A percentile compares a stretch with the other conserved stretches of the same genome.
These are phyloP conservation scores for Danio albolineatus DNA, from an alignment of 2,797 vertebrate genomes.

Conservation along the genomic window DNA sequence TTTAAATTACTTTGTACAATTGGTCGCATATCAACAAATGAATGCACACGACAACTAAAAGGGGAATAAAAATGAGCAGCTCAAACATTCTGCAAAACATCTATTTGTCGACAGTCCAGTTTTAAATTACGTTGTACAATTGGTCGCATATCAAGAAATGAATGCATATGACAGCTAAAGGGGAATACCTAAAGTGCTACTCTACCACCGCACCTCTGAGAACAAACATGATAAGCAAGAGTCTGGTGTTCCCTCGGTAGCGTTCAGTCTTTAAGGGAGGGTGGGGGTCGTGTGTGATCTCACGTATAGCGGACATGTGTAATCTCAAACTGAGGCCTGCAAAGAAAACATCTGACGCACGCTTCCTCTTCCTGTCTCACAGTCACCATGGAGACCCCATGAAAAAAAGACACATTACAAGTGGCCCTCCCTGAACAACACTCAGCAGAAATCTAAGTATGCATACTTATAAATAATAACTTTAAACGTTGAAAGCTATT, in stretches of 20 bases:
- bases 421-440: not conserved
- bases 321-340: conserved; percentile 46
- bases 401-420: conserved; percentile 10
- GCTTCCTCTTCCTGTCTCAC: conserved; percentile 62
- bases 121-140: too few species aligned
- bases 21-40: too few species aligned
- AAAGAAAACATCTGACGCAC: conserved; percentile 58
- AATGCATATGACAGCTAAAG: not conserved
- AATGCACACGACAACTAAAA: not conserved
- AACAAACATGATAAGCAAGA: not conserved
- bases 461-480: not conserved
- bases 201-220: not conserved
- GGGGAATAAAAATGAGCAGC: not conserved
- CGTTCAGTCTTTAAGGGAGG: not conserved
- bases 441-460: not conserved
- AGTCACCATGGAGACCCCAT: conserved; percentile 46
- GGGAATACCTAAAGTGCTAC: not conserved
- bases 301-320: conserved; percentile 30
- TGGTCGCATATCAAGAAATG: too few species aligned
- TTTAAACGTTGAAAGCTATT: too few species aligned
- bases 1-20: too few species aligned
- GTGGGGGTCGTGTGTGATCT: not conserved
- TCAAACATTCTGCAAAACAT: too few species aligned
- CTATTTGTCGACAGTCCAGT: too few species aligned
- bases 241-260: not conserved